Base-by-base conservation (phyloP, 2,888 invertebrate species). In the Acrocyrtus sp. region DNA sequence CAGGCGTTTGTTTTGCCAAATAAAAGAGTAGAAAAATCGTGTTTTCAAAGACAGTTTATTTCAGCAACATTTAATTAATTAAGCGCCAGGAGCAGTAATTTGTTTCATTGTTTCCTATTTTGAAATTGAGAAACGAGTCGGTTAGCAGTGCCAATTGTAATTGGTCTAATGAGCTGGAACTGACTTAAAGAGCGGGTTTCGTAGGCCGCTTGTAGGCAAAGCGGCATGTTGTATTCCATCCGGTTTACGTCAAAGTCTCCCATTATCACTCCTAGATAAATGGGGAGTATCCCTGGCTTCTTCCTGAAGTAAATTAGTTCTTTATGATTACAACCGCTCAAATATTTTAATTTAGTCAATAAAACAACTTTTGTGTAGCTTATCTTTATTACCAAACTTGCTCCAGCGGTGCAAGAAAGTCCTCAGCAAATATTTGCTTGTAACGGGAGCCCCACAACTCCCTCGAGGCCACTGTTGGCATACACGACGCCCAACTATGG, bases 381-480 rank as follows among this genome's bases (percentile, higher is more conserved):
- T n/a, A n/a, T n/a, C n/a, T n/a, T n/a, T n/a, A n/a, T 4, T 39
- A 61, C 68, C 68, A 68, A 26, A 60, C 5, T 10, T 54, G 22
- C 41, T 68, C 68, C 24, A 68, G 26, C 10, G 68, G 60, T 24
- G 21, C 54, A 10, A 68, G 19, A 21, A 61, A 54, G 10, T 68
- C 68, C 34, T 27, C 47, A 54, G 51, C 60, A 19, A 68, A 68
- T 17, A 68, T 10, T 15, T 54, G 60, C 15, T 68, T 68, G 26
- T 53, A 68, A 4, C 68, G 19, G 1, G 61, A 61, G 22, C 53
- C 68, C 68, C 68, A 68, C 19, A 68, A 21, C 17, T 68, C 60
- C n/a, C 43, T 68, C 1, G 68, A 68, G 8, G 43, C 50, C 2
- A 26, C 51, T 12, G 3, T 29, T 8, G 43, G 45, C 1, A 60